phyloP scores from a whole-genome alignment of 2,113 vertebrate genomes.

The Macrotus californicus region DNA sequence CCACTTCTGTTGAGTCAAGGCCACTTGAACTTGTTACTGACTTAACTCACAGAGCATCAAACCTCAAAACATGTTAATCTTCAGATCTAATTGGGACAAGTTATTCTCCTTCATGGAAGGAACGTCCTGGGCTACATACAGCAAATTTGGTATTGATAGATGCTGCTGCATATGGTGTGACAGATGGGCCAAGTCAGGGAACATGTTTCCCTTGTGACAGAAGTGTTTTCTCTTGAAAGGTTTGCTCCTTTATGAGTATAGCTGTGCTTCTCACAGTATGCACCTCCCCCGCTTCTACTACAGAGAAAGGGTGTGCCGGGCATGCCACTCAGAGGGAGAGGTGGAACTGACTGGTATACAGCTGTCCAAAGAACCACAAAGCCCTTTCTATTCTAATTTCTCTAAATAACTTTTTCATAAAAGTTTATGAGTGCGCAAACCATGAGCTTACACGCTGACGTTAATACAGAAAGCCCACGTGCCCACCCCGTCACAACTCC shows the following conservation, averaged over 20 bases:
- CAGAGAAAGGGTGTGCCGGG: not conserved
- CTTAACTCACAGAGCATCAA: conserved; percentile 20
- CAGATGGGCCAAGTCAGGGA: conserved; percentile 61
- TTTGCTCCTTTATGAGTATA: conserved; percentile 52
- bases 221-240: conserved; percentile 52
- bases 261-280: conserved; percentile 58
- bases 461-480: not conserved
- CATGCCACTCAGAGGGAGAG: not conserved
- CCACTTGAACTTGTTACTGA: not conserved
- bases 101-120: conserved; percentile 51
- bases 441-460: not conserved
- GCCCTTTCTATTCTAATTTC: not conserved
- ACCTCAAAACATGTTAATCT: conserved; percentile 38
- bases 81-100: conserved; percentile 50
- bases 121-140: conserved; percentile 47
- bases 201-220: conserved; percentile 41
- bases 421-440: not conserved
- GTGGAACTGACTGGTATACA: not conserved
- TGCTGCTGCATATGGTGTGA: conserved; percentile 22
- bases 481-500: not conserved
- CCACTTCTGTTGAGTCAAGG: not conserved
- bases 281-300: not conserved
- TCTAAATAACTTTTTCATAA: not conserved
- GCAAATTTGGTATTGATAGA: conserved; percentile 55
- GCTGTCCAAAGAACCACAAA: not conserved